These are phyloP conservation scores for Gambusia affinis DNA, from an alignment of 2,113 vertebrate species.

Conservation along the genomic window DNA sequence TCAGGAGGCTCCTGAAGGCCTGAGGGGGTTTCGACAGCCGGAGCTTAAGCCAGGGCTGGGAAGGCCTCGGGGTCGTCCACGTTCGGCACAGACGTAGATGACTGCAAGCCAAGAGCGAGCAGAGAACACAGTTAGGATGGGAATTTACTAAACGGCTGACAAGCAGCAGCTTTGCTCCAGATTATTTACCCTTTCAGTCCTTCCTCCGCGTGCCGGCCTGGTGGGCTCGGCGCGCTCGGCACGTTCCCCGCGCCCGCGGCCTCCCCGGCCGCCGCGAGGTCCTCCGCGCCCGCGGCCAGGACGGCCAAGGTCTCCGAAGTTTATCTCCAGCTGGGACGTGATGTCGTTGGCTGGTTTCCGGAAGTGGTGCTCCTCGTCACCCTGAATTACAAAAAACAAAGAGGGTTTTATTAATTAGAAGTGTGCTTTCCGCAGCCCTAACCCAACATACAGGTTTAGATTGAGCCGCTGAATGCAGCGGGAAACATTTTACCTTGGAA, in stretches of 20 bases:
- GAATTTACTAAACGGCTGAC: not conserved
- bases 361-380: conserved; percentile 92
- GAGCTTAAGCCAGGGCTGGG: conserved; percentile 95
- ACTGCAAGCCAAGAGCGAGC: conserved; percentile 68
- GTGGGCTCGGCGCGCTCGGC: conserved; percentile 64
- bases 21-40: conserved; percentile 77
- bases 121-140: no score
- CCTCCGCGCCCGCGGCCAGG: conserved; percentile 94
- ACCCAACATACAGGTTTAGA: not conserved
- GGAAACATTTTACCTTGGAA: conserved; percentile 52
- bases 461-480: not conserved
- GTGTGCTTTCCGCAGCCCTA: no score
- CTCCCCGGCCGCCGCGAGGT: conserved; percentile 85
- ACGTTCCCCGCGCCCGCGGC: conserved; percentile 61
- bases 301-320: conserved; percentile 96
- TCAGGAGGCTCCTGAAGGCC: conserved; percentile 82
- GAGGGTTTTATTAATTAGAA: not conserved
- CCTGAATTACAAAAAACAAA: conserved; percentile 79
- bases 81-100: conserved; percentile 91
- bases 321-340: conserved; percentile 98
- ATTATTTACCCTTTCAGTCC: conserved; percentile 87
- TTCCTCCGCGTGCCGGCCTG: conserved; percentile 87
- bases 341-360: conserved; percentile 98
- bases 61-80: conserved; percentile 99
- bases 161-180: not conserved